These are phyloP conservation scores for Drepana arcuata DNA, from an alignment of 1,140 invertebrate genomes.

Conservation along the genomic window DNA sequence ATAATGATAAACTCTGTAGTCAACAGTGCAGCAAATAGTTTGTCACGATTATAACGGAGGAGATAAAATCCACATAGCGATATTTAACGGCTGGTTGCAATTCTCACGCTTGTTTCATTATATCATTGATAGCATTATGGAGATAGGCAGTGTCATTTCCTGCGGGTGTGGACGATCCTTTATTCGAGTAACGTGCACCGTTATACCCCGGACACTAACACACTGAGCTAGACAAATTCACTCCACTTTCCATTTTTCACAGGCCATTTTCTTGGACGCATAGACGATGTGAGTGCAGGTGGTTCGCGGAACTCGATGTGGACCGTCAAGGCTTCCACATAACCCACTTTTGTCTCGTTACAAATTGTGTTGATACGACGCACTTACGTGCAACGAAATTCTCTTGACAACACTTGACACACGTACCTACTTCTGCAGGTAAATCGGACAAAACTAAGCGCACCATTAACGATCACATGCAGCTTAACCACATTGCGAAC, in stretches of 20 bases:
- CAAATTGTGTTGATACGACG: constrained; percentile 22
- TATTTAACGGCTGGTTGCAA: constrained; percentile 20
- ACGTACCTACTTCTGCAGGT: constrained; percentile 12
- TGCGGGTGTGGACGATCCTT: constrained; percentile 16
- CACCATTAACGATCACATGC: too few species aligned
- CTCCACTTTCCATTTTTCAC: constrained; percentile 67
- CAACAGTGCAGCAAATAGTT: constrained; percentile 37
- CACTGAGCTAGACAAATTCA: constrained; percentile 55
- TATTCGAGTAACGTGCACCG: constrained; percentile 35
- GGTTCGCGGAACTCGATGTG: constrained; percentile 47
- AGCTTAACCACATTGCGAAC: too few species aligned
- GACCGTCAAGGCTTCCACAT: constrained; percentile 30
- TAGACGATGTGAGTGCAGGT: constrained; percentile 38
- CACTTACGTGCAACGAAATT: constrained; percentile 14
- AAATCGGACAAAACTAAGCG: too few species aligned
- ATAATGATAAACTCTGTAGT: constrained; percentile 23
- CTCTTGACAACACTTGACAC: constrained; percentile 10
- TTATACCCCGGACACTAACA: constrained; percentile 42
- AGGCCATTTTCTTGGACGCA: constrained; percentile 44
- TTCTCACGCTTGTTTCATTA: constrained; percentile 33
- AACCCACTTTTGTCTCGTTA: constrained; percentile 33
- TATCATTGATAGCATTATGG: constrained; percentile 13
- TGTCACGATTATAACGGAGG: constrained; percentile 34
- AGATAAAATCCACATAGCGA: constrained; percentile 29
- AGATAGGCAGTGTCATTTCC: constrained; percentile 29